These are phyloP conservation scores for Pteromalus puparum DNA, from an alignment of 1,140 invertebrate genomes.

Conservation along the genomic window DNA sequence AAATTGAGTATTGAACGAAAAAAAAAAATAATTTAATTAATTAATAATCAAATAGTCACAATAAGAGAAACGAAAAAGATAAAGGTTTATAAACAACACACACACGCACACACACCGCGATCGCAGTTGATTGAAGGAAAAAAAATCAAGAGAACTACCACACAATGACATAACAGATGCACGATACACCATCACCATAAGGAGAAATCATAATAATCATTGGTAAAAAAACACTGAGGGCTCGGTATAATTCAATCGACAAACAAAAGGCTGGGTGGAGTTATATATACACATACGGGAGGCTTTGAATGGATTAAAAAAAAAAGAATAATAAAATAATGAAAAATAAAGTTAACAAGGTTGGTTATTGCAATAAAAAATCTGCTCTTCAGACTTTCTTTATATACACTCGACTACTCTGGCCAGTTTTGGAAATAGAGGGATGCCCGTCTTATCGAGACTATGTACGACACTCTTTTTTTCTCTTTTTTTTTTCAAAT, in stretches of 20 bases:
- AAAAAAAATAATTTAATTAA: background rate
- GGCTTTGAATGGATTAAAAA: background rate
- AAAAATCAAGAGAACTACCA: constrained; percentile 61
- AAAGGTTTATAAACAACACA: constrained; percentile 23
- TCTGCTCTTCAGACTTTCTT: constrained; percentile 64
- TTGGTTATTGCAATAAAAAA: constrained; percentile 42
- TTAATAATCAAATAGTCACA: constrained; percentile 11
- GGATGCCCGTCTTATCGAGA: constrained; percentile 72
- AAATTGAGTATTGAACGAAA: background rate
- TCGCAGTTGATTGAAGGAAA: constrained; percentile 35
- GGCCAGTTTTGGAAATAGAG: constrained; percentile 74
- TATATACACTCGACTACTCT: constrained; percentile 69
- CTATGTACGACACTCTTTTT: constrained; percentile 66
- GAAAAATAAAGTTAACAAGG: constrained; percentile 30
- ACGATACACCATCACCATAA: constrained; percentile 74
- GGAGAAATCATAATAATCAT: constrained; percentile 61
- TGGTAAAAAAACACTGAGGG: constrained; percentile 32
- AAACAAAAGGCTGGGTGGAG: constrained; percentile 25
- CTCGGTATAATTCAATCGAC: background rate
- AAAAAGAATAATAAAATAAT: constrained; percentile 1
- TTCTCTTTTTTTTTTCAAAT: constrained; percentile 37
- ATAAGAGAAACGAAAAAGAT: constrained; percentile 40
- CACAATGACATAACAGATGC: constrained; percentile 74
- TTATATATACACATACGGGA: constrained; percentile 59
- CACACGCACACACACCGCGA: constrained; percentile 53